A percentile compares a stretch with the other conserved stretches of the same genome.
phyloP scores from a whole-genome alignment of 2,113 vertebrate species.

The Brachyistius frenatus region DNA sequence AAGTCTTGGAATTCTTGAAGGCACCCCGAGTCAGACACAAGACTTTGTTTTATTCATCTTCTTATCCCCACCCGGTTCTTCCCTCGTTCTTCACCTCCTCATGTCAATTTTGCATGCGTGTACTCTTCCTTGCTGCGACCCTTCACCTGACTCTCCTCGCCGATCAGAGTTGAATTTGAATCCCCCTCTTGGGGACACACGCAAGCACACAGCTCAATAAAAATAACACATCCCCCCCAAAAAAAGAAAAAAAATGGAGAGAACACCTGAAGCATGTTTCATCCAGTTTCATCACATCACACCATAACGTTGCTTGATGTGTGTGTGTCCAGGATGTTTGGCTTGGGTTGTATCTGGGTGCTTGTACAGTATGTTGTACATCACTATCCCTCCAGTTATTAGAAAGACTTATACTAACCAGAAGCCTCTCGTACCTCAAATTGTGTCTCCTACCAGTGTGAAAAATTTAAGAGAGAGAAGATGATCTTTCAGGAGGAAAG shows the following conservation, averaged over 20 bases:
- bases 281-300: slow-evolving; percentile 72
- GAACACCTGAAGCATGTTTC: slow-evolving; percentile 74
- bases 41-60: slow-evolving; percentile 85
- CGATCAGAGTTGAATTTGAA: slow-evolving; percentile 69
- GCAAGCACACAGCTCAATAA: slow-evolving; percentile 35
- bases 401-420: slow-evolving; percentile 9
- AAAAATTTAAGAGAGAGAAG: slow-evolving; percentile 5
- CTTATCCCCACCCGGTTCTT: slow-evolving; percentile 49
- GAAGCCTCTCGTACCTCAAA: not conserved
- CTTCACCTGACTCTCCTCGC: slow-evolving; percentile 61
- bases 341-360: slow-evolving; percentile 33
- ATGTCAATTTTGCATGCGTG: slow-evolving; percentile 82
- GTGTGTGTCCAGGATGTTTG: slow-evolving; percentile 60
- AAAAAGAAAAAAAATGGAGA: slow-evolving; percentile 38
- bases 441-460: not conserved
- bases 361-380: not conserved
- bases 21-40: slow-evolving; percentile 77
- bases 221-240: slow-evolving; percentile 46
- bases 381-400: slow-evolving; percentile 12
- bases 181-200: slow-evolving; percentile 54
- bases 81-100: slow-evolving; percentile 70
- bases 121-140: slow-evolving; percentile 60
- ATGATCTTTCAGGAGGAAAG: not conserved
- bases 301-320: slow-evolving; percentile 55
- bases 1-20: slow-evolving; percentile 84